These are phyloP conservation scores for Thalpophila matura DNA, from an alignment of 2,888 invertebrate genomes.

Conservation along the genomic window DNA sequence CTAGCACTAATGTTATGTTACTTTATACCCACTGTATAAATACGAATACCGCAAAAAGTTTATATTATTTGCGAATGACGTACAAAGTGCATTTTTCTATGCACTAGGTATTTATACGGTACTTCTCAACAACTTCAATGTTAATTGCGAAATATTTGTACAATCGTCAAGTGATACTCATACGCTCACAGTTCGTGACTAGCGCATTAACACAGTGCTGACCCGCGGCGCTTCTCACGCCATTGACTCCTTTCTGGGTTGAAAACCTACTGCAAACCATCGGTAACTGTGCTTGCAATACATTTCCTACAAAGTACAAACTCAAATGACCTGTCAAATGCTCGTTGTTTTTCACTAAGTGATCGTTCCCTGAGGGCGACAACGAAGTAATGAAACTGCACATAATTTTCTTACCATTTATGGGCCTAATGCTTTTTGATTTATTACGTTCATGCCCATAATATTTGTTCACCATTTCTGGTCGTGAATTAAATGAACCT, in stretches of 20 bases:
- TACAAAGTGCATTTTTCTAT: conserved; percentile 7
- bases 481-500: conserved; percentile 13
- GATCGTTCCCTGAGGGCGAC: conserved; percentile 41
- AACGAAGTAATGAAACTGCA: conserved; percentile 33
- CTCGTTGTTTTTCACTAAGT: conserved; percentile 40
- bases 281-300: conserved; percentile 52
- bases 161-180: conserved; percentile 53
- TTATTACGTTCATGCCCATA: conserved; percentile 26
- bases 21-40: background rate
- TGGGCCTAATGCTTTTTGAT: conserved; percentile 23
- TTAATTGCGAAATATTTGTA: conserved; percentile 42
- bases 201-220: conserved; percentile 70
- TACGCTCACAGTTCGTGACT: conserved; percentile 69
- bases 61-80: background rate
- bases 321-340: conserved; percentile 45
- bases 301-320: conserved; percentile 44
- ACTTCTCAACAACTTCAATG: conserved; percentile 9
- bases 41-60: too few species aligned
- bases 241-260: conserved; percentile 71
- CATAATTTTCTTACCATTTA: conserved; percentile 39
- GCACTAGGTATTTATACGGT: conserved; percentile 10
- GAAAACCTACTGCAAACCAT: conserved; percentile 58
- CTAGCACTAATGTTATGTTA: background rate
- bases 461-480: conserved; percentile 13
- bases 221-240: conserved; percentile 76